Evolutionary conservation across 2,113 vertebrate species (phyloP).

Genomic region (Puffinus mauretanicus): DNA sequence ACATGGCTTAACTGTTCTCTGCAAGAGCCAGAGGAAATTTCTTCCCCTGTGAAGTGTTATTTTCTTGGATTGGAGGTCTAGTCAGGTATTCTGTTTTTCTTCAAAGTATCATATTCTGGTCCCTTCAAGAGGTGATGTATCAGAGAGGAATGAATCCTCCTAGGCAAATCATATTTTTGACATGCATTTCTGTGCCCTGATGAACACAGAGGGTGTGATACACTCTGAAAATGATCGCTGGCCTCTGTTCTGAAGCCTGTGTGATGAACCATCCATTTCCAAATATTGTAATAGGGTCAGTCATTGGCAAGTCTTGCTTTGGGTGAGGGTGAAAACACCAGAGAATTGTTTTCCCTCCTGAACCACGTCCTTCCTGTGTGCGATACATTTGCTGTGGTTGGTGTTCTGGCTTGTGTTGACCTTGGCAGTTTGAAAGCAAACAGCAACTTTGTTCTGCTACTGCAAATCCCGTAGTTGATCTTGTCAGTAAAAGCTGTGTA

Average conservation of each 20-base stretch:
- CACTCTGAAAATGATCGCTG: neutral
- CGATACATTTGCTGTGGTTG: neutral
- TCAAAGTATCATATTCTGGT: neutral
- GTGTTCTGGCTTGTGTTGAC: neutral
- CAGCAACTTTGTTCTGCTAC: neutral
- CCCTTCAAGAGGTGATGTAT: neutral
- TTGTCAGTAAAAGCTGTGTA: neutral
- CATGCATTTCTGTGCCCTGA: neutral
- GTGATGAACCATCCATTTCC: neutral
- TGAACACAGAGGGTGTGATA: neutral
- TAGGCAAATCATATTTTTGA: neutral
- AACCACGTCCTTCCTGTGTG: neutral
- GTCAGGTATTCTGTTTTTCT: neutral
- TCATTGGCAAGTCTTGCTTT: neutral
- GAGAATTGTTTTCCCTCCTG: neutral
- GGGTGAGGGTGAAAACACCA: neutral
- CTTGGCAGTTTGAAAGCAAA: neutral
- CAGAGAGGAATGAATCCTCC: neutral
- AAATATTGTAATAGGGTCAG: neutral
- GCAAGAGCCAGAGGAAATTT: neutral
- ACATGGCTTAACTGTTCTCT: neutral
- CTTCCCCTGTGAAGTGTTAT: neutral
- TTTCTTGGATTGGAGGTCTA: neutral
- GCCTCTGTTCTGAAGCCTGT: neutral
- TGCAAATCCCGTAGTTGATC: neutral